Percentiles rank a stretch among this genome's conserved stretches.
phyloP scores from a whole-genome alignment of 2,113 vertebrate species.

The Aviceda subcristata region DNA sequence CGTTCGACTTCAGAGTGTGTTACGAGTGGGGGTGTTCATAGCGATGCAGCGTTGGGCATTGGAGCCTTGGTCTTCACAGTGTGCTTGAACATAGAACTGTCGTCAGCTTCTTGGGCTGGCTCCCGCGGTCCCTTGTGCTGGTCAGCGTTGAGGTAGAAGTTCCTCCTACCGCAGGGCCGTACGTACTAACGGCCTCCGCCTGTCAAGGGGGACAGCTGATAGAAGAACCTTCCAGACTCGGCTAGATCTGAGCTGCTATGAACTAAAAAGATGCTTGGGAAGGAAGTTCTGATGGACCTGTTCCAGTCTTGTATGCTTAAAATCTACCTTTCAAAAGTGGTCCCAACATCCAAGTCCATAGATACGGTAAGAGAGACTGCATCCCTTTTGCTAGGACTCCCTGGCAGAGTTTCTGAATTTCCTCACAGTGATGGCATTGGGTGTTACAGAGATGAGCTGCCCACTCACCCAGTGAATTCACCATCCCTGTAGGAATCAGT shows the following conservation, averaged over 20 bases:
- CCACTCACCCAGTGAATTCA: not conserved
- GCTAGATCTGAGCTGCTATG: not conserved
- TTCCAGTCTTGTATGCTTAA: not conserved
- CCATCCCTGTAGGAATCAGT: not conserved
- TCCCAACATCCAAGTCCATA: not conserved
- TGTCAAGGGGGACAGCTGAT: not conserved
- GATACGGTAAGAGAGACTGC: not conserved
- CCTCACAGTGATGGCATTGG: not conserved
- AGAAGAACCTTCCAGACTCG: not conserved
- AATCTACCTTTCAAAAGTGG: not conserved
- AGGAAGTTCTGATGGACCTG: not conserved
- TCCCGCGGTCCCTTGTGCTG: no score
- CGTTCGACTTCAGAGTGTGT: not conserved
- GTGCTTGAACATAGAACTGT: not conserved
- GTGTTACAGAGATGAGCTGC: not conserved
- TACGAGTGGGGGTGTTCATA: not conserved
- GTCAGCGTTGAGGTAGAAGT: accelerated
- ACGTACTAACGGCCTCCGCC: accelerated
- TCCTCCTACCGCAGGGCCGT: accelerated
- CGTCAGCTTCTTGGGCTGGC: not conserved
- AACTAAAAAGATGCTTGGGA: not conserved
- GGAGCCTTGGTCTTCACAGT: not conserved
- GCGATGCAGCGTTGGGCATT: not conserved
- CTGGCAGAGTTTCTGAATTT: not conserved
- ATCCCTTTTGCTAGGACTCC: not conserved